Base-by-base conservation (phyloP, 2,113 vertebrate genomes). In the Cottus gobio region DNA sequence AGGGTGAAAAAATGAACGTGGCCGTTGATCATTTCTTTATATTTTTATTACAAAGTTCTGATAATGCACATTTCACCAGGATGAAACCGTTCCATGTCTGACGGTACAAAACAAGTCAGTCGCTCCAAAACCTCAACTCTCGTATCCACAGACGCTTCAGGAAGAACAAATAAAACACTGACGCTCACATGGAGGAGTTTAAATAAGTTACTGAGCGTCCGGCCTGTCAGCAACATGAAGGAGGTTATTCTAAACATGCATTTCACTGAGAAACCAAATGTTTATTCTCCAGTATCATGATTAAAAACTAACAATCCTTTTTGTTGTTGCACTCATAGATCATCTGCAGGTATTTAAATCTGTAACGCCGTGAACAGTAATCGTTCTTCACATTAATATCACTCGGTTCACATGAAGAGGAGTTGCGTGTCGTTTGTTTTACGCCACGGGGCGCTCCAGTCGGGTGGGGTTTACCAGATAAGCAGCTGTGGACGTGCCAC, bases 61-160 rank as follows among this genome's bases (percentile, higher is more conserved):
- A 91, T 85, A 92, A 93, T 91, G 87, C 87, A 92, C 92, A 91
- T 88, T 92, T 92, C 85, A 94, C 91, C 93, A 90, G 79, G 89
- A 89, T 83, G 84, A 60, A 90, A 92, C 65, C 39, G 20, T 44
- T 71, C 65, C 30, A 82, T 68, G 79, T 78, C 36, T 52, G 74
- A 89, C 84, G 76, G 80, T 91, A 91, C 71, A 90, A 90, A 91
- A 88, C 69, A 36, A 77, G 54, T 84, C 80, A 60, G 37, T 88
- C 60, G 13, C 63, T 70, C 39, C 62, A 77, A n/a, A 54, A 4
- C 77, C 80, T 75, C 84, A 36, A 74, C 61, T 77, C 62, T 77
- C 90, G 64, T 36, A 65, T n/a, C n/a, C 82, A 65, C 85, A 79
- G 81, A 85, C 58, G 46, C 74, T 48, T 77, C 48, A 62, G 28